phyloP scores from a whole-genome alignment of 2,888 invertebrate genomes.

The Hylaea fasciaria region DNA sequence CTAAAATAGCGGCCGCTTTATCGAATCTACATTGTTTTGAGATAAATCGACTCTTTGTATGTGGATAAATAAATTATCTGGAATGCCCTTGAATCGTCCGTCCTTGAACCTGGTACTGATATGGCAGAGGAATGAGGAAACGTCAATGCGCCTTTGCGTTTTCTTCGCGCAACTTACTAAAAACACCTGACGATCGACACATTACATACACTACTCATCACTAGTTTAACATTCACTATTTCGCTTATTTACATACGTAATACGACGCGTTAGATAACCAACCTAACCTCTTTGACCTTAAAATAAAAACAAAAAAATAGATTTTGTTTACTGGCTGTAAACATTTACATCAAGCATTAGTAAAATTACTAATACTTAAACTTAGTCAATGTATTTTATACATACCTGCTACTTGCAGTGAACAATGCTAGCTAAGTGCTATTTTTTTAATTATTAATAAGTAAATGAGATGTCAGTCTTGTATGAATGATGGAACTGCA shows the following conservation, averaged over 20 bases:
- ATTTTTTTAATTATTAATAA: no score
- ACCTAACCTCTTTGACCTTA: conserved; percentile 73
- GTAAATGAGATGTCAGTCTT: conserved; percentile 46
- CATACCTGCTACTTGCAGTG: conserved; percentile 19
- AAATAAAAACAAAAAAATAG: conserved; percentile 26
- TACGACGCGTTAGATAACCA: conserved; percentile 65
- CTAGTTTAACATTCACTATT: conserved; percentile 14
- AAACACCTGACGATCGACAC: not conserved
- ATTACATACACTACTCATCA: not conserved
- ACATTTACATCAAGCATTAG: not conserved
- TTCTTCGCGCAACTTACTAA: conserved; percentile 8
- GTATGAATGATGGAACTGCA: conserved; percentile 53
- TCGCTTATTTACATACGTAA: conserved; percentile 30
- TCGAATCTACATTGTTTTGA: conserved; percentile 6
- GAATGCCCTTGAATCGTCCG: conserved; percentile 72
- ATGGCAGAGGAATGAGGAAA: conserved; percentile 45
- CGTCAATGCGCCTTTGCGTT: conserved; percentile 58
- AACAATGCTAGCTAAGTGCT: not conserved
- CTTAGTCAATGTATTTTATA: conserved; percentile 14
- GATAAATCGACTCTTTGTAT: conserved; percentile 25
- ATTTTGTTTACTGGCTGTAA: conserved; percentile 26
- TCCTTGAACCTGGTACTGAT: conserved; percentile 68
- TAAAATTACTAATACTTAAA: not conserved
- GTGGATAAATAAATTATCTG: conserved; percentile 17
- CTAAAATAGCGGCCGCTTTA: conserved; percentile 43